These are phyloP conservation scores for Penaeus monodon DNA, from an alignment of 2,888 invertebrate species.

Conservation along the genomic window DNA sequence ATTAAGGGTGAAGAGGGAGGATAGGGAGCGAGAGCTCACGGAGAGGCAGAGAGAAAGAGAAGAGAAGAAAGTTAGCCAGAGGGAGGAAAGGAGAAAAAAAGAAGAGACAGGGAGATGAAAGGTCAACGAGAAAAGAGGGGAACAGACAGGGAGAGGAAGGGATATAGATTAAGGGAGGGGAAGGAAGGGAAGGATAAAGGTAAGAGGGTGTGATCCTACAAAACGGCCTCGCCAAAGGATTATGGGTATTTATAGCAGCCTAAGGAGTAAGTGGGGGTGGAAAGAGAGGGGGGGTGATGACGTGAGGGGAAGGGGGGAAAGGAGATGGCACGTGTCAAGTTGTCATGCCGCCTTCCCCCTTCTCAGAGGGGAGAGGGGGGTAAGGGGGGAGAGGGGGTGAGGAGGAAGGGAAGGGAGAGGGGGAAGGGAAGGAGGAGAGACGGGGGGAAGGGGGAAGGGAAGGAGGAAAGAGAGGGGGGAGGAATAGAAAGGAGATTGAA, in stretches of 20 bases:
- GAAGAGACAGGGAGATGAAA: background rate
- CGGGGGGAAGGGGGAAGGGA: fast-evolving
- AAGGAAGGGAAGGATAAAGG: background rate
- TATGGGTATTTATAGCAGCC: no score
- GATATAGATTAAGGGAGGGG: background rate
- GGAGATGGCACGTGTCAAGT: no score
- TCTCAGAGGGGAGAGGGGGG: background rate
- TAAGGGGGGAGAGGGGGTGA: background rate
- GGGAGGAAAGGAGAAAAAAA: no score
- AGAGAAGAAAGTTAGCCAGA: no score
- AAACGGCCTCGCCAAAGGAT: no score
- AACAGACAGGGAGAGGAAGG: background rate
- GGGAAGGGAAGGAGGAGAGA: background rate
- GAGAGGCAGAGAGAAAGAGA: no score
- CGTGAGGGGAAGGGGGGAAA: background rate
- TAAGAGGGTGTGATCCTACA: background rate
- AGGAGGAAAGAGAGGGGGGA: background rate
- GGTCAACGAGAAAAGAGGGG: background rate
- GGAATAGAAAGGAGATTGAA: background rate
- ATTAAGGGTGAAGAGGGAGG: background rate
- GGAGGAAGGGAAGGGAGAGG: background rate
- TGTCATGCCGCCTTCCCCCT: no score
- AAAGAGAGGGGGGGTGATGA: background rate
- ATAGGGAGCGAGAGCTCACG: background rate
- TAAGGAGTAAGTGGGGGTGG: background rate